A percentile compares a stretch with the other conserved stretches of the same genome.
Evolutionary conservation across 2,113 vertebrate genomes (phyloP).

Genomic region (Coptodon rendalli): DNA sequence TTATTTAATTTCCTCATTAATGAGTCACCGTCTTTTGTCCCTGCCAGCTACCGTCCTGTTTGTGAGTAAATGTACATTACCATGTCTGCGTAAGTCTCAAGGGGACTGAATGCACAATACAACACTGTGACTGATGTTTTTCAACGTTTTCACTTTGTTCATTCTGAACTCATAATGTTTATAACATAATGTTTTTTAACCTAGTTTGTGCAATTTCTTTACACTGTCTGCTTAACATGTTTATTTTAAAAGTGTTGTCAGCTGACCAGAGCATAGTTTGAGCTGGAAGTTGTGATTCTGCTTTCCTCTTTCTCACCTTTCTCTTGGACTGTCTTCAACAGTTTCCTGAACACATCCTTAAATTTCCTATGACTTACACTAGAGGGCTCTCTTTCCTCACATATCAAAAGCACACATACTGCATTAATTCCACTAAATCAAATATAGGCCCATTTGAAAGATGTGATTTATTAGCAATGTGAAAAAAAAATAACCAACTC

Average conservation of each 20-base stretch:
- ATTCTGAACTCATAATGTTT: neutral
- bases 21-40: neutral
- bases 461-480: neutral
- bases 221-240: neutral
- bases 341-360: neutral
- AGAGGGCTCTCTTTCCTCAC: slow-evolving; percentile 9
- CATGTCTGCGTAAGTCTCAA: neutral
- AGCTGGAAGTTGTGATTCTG: neutral
- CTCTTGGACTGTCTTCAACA: neutral
- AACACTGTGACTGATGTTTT: neutral
- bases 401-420: neutral
- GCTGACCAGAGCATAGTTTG: neutral
- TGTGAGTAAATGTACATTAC: neutral
- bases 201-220: neutral
- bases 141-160: neutral
- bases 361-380: neutral
- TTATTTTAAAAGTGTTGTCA: neutral
- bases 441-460: neutral
- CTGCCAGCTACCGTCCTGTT: neutral
- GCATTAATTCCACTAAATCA: neutral
- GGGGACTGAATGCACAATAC: neutral
- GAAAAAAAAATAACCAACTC: neutral
- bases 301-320: neutral
- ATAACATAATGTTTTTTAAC: neutral
- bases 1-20: neutral